Evolutionary conservation across 2,113 vertebrate species (phyloP).

Genomic region (Anthoscopus minutus): DNA sequence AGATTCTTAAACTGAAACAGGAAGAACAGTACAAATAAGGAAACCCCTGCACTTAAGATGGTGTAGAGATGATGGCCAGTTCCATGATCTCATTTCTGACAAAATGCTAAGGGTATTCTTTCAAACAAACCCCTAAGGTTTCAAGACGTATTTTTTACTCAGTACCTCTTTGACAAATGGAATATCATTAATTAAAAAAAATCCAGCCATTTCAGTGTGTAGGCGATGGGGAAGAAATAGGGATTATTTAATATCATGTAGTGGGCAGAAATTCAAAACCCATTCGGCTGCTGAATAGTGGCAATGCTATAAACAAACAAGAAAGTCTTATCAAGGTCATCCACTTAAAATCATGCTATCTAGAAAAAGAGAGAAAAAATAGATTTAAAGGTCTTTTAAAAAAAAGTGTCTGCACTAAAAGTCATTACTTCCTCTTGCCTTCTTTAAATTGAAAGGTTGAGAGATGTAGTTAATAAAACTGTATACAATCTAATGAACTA

Average conservation of each 20-base stretch:
- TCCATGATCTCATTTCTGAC: background rate
- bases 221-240: slow-evolving; percentile 58
- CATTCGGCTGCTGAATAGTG: slow-evolving; percentile 38
- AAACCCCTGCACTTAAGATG: background rate
- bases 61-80: background rate
- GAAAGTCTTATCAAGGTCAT: slow-evolving; percentile 53
- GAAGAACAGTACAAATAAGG: background rate
- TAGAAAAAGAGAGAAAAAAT: background rate
- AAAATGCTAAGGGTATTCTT: background rate
- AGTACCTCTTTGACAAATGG: slow-evolving; percentile 47
- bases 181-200: slow-evolving; percentile 50
- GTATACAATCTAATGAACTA: background rate
- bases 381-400: background rate
- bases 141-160: slow-evolving; percentile 15
- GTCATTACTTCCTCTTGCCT: background rate
- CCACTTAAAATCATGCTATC: slow-evolving; percentile 16
- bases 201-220: slow-evolving; percentile 41
- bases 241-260: slow-evolving; percentile 66
- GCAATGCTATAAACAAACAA: slow-evolving; percentile 47
- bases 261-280: slow-evolving; percentile 70
- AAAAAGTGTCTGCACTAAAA: background rate
- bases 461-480: background rate
- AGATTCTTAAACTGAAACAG: background rate
- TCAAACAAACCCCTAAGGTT: background rate
- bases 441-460: background rate